These are phyloP conservation scores for Stenolophus ochropezus DNA, from an alignment of 2,888 invertebrate genomes.

Conservation along the genomic window DNA sequence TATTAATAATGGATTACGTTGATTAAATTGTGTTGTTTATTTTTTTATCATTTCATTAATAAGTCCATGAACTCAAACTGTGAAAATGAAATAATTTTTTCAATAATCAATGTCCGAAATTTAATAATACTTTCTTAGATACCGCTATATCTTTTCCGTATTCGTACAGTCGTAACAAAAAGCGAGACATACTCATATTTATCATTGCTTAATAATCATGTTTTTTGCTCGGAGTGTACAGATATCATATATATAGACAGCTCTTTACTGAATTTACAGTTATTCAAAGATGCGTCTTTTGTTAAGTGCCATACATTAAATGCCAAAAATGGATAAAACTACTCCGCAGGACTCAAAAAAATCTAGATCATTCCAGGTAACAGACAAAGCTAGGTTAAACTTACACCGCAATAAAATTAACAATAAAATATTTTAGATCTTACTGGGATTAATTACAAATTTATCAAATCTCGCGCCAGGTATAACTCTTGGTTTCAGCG, in stretches of 20 bases:
- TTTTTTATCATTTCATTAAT: background rate
- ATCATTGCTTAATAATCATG: background rate
- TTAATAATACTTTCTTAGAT: background rate
- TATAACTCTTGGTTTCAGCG: slow-evolving; percentile 77
- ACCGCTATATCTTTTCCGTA: background rate
- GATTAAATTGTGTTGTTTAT: background rate
- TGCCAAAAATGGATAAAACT: background rate
- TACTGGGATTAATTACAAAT: slow-evolving; percentile 74
- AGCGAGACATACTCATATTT: background rate
- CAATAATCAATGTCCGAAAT: background rate
- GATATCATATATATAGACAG: background rate
- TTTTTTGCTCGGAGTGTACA: background rate
- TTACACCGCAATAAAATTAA: background rate
- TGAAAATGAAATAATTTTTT: background rate
- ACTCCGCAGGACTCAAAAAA: slow-evolving; percentile 8
- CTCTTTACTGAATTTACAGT: background rate
- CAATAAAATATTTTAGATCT: slow-evolving; percentile 69
- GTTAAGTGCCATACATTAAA: background rate
- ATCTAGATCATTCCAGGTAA: background rate
- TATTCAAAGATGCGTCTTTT: background rate
- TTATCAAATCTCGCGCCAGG: slow-evolving; percentile 75
- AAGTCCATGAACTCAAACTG: background rate
- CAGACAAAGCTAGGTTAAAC: background rate
- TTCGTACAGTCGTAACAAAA: background rate
- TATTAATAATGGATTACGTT: background rate